Base-by-base conservation (phyloP, 1,140 invertebrate genomes). In the Hyposmocoma kahamanoa region DNA sequence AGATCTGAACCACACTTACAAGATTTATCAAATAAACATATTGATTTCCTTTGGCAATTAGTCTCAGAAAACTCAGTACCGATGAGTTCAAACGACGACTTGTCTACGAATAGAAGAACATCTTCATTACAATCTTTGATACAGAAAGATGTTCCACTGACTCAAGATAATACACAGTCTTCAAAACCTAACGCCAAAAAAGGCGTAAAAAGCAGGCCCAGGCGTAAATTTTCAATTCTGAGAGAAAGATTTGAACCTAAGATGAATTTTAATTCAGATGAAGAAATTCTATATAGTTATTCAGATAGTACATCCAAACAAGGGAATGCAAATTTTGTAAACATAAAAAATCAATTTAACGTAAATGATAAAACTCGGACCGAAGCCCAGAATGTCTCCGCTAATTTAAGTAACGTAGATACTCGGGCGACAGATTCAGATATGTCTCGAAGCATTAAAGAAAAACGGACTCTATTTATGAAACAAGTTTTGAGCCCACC, bases 211-310 rank as follows among this genome's bases (percentile, higher is more conserved):
- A 87, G 67, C 53, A 84, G 77, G 64, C 87, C 89, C 0, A 83
- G 87, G 44, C 73, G 89, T 62, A 91, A 90, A 66, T 90, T 90
- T 69, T 91, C 90, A 6, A 73, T 90, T 39, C 60, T 91, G 19
- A 81, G 89, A 50, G 90, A 91, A 57, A 87, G 83, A 53, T 91
- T 90, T 67, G 90, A 91, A 72, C 81, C 88, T 21, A 87, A 87
- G 71, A 63, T 74, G 32, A 81, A 81, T 53, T 53, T 83, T 45
- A 68, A 86, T 49, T 79, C 76, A 3, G 84, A 87, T 59, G 79
- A 86, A 71, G 84, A 79, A 79, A 85, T 67, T 50, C 77, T 76
- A 50, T 88, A 59, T 56, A 66, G 74, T 43, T 67, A 67, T 47
- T 62, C 72, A 26, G 80, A 82, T 55, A 86, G 57, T 54, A 53